phyloP scores from a whole-genome alignment of 2,113 vertebrate species.

The Psettodes erumei region DNA sequence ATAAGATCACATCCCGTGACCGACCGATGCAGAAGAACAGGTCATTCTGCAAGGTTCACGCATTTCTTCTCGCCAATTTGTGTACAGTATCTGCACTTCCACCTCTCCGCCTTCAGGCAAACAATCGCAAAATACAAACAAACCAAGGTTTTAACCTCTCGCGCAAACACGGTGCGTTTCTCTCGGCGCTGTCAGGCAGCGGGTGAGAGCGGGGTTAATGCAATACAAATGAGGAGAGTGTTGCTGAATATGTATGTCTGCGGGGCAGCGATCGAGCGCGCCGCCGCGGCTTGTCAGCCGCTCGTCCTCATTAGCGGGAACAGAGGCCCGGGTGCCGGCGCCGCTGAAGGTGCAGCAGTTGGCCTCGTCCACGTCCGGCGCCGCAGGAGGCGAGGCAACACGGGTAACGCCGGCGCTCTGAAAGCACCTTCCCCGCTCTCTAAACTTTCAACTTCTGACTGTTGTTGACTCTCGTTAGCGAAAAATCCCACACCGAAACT shows the following conservation, averaged over 20 bases:
- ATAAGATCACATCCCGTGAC: neutral
- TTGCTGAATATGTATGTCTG: conserved; percentile 57
- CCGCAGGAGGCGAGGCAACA: conserved; percentile 7
- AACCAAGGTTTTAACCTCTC: conserved; percentile 23
- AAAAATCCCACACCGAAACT: conserved; percentile 25
- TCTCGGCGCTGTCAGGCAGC: conserved; percentile 1
- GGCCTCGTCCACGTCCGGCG: conserved; percentile 27
- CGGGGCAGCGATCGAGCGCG: conserved; percentile 25
- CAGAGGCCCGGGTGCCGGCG: conserved; percentile 12
- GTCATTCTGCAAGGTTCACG: neutral
- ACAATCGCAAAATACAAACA: conserved; percentile 17
- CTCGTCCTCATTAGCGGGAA: conserved; percentile 61
- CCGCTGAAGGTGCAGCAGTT: neutral
- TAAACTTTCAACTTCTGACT: conserved; percentile 27
- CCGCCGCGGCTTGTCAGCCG: conserved; percentile 34
- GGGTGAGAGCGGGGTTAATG: conserved; percentile 33
- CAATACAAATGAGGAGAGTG: conserved; percentile 18
- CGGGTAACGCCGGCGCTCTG: neutral
- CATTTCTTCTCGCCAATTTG: neutral
- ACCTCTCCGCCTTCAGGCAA: neutral
- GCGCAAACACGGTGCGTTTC: conserved; percentile 1
- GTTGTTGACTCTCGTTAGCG: conserved; percentile 16
- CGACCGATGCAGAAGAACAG: neutral
- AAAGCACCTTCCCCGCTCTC: conserved; percentile 22
- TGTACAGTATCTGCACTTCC: neutral